Evolutionary conservation across 1,140 invertebrate species (phyloP), one percentile per base, ranked within the genome.

Genomic region (Cepaea nemoralis): DNA sequence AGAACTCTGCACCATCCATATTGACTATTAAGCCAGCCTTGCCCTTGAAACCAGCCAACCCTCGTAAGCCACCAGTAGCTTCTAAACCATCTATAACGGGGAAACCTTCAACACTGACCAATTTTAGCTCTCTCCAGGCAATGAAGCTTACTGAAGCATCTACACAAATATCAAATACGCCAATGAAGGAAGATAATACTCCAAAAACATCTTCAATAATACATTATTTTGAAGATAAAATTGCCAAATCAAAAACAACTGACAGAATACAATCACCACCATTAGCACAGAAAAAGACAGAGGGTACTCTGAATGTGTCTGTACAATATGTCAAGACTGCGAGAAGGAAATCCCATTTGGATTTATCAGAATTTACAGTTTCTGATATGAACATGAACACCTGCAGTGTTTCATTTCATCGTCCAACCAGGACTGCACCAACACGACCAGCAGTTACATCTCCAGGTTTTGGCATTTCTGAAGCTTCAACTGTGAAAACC

Each of bases 341-440:
- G 1, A 31, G 33, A n/a, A 63, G 22, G 59, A 27, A 6, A 12
- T 31, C 3, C 16, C 19, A 63, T 55, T 14, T 55, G 6, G 50
- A 19, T 55, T 5, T 76, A 55, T 63, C 35, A 33, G 80, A 80
- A 71, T 77, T 66, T 35, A 66, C 40, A 24, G 22, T 77, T 59
- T 19, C 78, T 0, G n/a, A 63, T 63, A 0, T 74, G 37, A 67
- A 76, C 0, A 31, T 8, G 2, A 27, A 31, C 0, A 50, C 27
- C 33, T 37, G 71, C 16, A 35, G 42, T 6, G 48, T 59, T 31
- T 73, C 78, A 39, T 16, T 12, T 22, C n/a, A 74, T 19, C 80
- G 70, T 16, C 73, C 84, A 37, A 81, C 84, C 35, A 84, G 85
- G 69, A 84, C 85, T 42, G 86, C 86, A 22, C 83, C 83, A 6